Conservation (phyloP, 1,140 invertebrate genomes). For the Anthonomus grandis region DNA sequence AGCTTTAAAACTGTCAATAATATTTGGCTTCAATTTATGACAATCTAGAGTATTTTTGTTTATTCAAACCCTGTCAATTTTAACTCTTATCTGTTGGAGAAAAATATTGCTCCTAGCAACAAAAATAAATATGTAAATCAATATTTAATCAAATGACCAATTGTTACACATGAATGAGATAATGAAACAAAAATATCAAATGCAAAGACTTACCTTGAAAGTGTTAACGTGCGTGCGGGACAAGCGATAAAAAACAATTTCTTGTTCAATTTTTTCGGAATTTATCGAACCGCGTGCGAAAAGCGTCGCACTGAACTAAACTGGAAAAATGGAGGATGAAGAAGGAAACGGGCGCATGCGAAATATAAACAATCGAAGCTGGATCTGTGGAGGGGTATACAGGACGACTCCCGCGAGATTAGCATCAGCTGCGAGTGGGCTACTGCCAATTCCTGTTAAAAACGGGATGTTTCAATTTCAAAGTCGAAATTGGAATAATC, state of each 20-base stretch:
- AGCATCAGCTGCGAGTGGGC: neutral
- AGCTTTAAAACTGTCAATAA: too few relatives aligned
- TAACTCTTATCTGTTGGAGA: too few relatives aligned
- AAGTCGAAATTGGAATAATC: neutral
- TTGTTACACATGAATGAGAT: neutral
- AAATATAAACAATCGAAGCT: conserved; percentile 14
- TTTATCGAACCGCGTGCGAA: conserved; percentile 4
- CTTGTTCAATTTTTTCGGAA: neutral
- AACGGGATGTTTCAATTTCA: neutral
- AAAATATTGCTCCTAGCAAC: neutral
- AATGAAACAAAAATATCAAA: neutral
- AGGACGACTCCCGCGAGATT: conserved; percentile 4
- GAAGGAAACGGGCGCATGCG: conserved; percentile 18
- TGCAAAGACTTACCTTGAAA: too few relatives aligned
- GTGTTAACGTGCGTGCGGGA: too few relatives aligned
- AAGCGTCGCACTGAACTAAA: neutral
- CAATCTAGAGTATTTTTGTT: too few relatives aligned
- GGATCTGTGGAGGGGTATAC: neutral
- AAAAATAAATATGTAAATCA: neutral
- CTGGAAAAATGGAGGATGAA: conserved; percentile 8
- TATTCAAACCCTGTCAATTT: too few relatives aligned
- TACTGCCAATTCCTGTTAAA: neutral
- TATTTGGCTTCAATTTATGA: too few relatives aligned
- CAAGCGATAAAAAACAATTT: neutral
- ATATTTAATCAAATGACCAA: neutral